Evolutionary conservation across 2,113 vertebrate species (phyloP), one percentile per base, ranked within the genome.

Genomic region (Jaculus jaculus): DNA sequence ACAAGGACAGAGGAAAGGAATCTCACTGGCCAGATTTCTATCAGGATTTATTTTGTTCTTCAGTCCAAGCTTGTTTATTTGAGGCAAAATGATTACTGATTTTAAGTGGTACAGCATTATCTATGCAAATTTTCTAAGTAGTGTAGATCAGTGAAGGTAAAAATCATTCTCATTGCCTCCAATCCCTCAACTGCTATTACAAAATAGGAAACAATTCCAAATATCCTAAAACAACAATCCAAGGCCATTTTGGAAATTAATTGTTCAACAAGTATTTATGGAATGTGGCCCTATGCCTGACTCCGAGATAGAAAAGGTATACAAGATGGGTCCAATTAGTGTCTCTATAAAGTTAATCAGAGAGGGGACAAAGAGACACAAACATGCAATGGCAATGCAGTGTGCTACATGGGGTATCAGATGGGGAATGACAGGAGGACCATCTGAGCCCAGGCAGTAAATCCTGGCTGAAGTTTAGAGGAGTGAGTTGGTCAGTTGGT

Each of bases 41-140:
- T 54, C 34, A 30, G 82, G 3, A 12, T 94, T 78, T 80, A 65
- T 83, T 79, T 91, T 34, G 83, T 90, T 84, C 18, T 72, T 39
- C 28, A 87, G 42, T 34, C 10, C 34, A 65, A 34, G 32, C 28
- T 72, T 47, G 18, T 84, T 93, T 71, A 37, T 87, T 77, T 93
- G 69, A 90, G 92, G 84, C 13, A 79, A 90, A 72, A n/a, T 34
- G 51, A 66, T 54, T 80, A 21, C 9, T 58, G 24, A 21, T 91
- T 94, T 86, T 72, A 86, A 87, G 78, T 93, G 32, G 39, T 75
- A 81, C 95, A 79, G 42, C 72, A 47, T 87, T 82, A 66, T 34
- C 8, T 66, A 2, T 39, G 77, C 24, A 58, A 63, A 75, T 7
- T 42, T 94, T 84, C 84, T 75, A 93, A 78, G 51, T 87, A 87